phyloP scores from a whole-genome alignment of 2,888 invertebrate species.

The Lordiphosa fenestrarum region DNA sequence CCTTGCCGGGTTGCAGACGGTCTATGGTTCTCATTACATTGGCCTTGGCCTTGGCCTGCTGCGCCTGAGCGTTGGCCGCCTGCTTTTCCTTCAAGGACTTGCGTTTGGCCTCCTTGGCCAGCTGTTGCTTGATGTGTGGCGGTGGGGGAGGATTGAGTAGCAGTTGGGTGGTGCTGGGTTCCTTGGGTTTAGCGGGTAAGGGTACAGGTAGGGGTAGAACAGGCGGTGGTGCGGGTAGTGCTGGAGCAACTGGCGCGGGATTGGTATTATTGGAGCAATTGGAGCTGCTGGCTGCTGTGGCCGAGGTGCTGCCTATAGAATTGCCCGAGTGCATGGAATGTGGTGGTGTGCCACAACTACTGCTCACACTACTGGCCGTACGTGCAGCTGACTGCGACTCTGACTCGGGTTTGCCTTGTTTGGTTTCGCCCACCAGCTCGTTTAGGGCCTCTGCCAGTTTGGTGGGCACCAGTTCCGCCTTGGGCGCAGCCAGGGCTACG shows the following conservation, averaged over 20 bases:
- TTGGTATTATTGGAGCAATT: constrained; percentile 64
- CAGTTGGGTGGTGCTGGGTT: constrained; percentile 77
- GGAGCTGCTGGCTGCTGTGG: constrained; percentile 72
- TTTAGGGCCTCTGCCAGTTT: constrained; percentile 81
- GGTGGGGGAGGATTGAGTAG: constrained; percentile 79
- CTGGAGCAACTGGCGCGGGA: constrained; percentile 42
- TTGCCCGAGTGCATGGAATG: constrained; percentile 77
- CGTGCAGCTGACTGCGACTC: constrained; percentile 24
- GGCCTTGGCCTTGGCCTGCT: constrained; percentile 81
- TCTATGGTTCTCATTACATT: constrained; percentile 92
- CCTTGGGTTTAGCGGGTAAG: constrained; percentile 70
- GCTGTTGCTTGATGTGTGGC: constrained; percentile 78
- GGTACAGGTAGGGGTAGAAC: constrained; percentile 41
- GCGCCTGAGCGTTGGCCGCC: constrained; percentile 77
- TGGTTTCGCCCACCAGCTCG: constrained; percentile 80
- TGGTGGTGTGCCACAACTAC: constrained; percentile 77
- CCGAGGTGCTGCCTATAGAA: constrained; percentile 78
- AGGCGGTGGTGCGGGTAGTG: constrained; percentile 37
- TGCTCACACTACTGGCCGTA: constrained; percentile 74
- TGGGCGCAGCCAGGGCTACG: constrained; percentile 78
- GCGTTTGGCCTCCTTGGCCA: constrained; percentile 80
- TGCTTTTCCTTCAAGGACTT: constrained; percentile 80
- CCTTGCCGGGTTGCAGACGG: constrained; percentile 91
- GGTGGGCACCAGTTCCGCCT: constrained; percentile 79
- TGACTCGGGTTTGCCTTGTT: constrained; percentile 13